Evolutionary conservation across 1,140 invertebrate genomes (phyloP).

Genomic region (Drosophila busckii): DNA sequence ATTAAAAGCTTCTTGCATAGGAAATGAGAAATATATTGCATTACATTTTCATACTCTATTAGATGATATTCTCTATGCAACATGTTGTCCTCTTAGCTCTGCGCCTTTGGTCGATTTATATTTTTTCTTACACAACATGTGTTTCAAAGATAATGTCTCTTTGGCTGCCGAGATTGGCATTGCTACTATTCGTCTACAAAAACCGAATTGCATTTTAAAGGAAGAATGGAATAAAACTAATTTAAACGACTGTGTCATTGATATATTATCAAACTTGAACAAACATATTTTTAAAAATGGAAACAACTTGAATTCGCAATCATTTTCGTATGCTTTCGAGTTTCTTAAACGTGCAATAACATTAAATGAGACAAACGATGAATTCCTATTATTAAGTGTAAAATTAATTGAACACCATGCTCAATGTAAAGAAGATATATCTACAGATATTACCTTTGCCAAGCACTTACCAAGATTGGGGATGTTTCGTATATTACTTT

Average conservation of each 20-base stretch:
- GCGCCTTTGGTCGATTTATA: constrained; percentile 83
- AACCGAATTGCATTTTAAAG: constrained; percentile 89
- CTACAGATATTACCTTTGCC: constrained; percentile 83
- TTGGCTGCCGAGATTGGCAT: constrained; percentile 81
- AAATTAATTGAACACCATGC: constrained; percentile 87
- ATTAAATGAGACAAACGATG: constrained; percentile 80
- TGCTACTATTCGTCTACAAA: constrained; percentile 84
- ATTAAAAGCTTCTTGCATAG: constrained; percentile 82
- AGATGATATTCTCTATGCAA: constrained; percentile 82
- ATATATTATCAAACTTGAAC: constrained; percentile 35
- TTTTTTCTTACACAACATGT: constrained; percentile 79
- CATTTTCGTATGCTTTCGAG: constrained; percentile 91
- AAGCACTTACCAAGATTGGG: constrained; percentile 88
- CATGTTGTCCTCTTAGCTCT: constrained; percentile 86
- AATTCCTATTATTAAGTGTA: constrained; percentile 83
- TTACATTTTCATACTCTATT: constrained; percentile 83
- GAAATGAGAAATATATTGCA: constrained; percentile 83
- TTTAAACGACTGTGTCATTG: constrained; percentile 78
- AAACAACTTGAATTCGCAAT: constrained; percentile 79
- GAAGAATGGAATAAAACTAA: constrained; percentile 88
- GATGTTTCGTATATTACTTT: constrained; percentile 89
- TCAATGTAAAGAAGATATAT: constrained; percentile 81
- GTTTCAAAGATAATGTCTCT: constrained; percentile 32
- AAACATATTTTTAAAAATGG: constrained; percentile 20
- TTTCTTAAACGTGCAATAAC: constrained; percentile 85